Conservation (phyloP, 2,797 vertebrate species). For the Champsocephalus gunnari region DNA sequence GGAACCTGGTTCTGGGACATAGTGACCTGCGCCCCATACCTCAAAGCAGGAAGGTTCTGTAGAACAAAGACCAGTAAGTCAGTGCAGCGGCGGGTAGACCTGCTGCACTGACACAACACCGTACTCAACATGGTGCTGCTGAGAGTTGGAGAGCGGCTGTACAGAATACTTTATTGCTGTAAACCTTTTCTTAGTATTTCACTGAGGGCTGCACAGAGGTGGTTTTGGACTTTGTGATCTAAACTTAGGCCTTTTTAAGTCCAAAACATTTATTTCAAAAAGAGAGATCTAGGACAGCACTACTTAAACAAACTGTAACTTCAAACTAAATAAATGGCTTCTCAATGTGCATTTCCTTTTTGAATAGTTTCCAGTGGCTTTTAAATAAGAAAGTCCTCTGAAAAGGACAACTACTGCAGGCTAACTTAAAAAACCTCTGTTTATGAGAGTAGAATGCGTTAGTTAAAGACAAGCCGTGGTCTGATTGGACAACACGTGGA, state of each 20-base stretch:
- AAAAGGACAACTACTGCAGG: neutral
- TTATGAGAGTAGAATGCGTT: neutral
- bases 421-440: neutral
- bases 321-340: neutral
- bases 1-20: slow-evolving; percentile 90
- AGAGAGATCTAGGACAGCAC: too few relatives aligned
- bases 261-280: too few relatives aligned
- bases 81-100: neutral
- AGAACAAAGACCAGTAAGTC: slow-evolving; percentile 29
- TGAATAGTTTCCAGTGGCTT: too few relatives aligned
- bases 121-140: neutral
- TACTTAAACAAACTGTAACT: too few relatives aligned
- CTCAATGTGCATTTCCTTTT: too few relatives aligned
- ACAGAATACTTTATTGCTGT: too few relatives aligned
- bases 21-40: slow-evolving; percentile 87
- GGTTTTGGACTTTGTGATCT: too few relatives aligned
- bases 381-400: too few relatives aligned
- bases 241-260: too few relatives aligned
- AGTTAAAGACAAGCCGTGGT: neutral
- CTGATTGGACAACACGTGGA: neutral
- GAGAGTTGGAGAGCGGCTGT: neutral
- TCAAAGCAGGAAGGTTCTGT: slow-evolving; percentile 84
- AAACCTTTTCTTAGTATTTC: too few relatives aligned
- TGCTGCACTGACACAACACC: neutral
- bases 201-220: too few relatives aligned